These are phyloP conservation scores for Hipparchia sbordonii DNA, from an alignment of 2,888 invertebrate genomes.

Conservation along the genomic window DNA sequence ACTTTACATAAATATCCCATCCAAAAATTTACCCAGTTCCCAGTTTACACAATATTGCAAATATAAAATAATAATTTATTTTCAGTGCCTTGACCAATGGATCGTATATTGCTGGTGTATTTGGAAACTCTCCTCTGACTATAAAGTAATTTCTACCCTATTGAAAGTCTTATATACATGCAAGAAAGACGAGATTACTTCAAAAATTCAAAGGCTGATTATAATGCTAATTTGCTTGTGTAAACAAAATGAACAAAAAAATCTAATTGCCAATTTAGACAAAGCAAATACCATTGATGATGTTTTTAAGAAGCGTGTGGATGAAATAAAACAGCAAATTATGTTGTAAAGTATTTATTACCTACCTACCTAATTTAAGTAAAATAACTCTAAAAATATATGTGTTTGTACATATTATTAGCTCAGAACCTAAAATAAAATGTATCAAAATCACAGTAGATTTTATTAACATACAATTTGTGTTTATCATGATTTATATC, in stretches of 20 bases:
- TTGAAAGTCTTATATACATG: conserved; percentile 63
- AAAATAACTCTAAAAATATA: not conserved
- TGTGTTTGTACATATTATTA: not conserved
- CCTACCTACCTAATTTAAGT: not conserved
- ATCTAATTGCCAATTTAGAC: conserved; percentile 51
- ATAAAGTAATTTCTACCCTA: conserved; percentile 59
- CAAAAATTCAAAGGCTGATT: conserved; percentile 56
- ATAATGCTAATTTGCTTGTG: conserved; percentile 58
- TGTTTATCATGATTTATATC: not conserved
- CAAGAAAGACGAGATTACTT: conserved; percentile 49
- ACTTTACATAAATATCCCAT: not conserved
- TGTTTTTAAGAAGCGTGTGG: conserved; percentile 52
- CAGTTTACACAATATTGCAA: not conserved
- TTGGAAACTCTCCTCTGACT: conserved; percentile 59
- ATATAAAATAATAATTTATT: conserved; percentile 35
- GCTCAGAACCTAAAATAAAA: not conserved
- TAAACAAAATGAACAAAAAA: conserved; percentile 52
- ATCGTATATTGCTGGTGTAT: conserved; percentile 68
- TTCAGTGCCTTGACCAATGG: conserved; percentile 70
- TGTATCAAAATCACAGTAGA: not conserved
- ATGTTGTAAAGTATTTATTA: not conserved
- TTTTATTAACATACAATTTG: not conserved
- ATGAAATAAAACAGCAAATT: conserved; percentile 48
- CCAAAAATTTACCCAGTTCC: not conserved
- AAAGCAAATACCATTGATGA: conserved; percentile 44